Conservation (phyloP, 1,140 invertebrate genomes). For the Acromyrmex echinatior region DNA sequence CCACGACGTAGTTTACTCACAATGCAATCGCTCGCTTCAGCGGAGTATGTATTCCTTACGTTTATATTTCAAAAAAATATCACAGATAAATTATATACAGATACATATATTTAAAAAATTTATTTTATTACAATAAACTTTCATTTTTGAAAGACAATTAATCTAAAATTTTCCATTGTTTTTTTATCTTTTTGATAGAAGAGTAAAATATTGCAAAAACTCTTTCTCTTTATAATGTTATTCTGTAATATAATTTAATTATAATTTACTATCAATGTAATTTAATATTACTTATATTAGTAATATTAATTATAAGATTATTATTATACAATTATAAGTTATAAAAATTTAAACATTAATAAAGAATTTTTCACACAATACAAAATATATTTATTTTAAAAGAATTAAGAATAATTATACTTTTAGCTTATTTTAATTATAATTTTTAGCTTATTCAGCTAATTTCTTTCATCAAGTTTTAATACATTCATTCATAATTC, state of each 20-base stretch:
- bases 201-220: background rate
- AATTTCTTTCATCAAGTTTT: background rate
- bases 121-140: no score
- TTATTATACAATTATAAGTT: background rate
- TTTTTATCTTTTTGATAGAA: background rate
- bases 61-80: no score
- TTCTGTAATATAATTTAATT: background rate
- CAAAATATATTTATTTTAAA: background rate
- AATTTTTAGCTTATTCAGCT: background rate
- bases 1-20: slow-evolving; percentile 67
- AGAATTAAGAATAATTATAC: background rate
- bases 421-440: background rate
- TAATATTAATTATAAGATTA: background rate
- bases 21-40: slow-evolving; percentile 63
- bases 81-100: no score
- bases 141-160: background rate
- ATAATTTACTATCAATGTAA: background rate
- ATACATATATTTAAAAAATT: no score
- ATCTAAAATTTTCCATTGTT: background rate
- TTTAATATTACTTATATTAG: background rate
- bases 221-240: background rate
- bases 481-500: background rate
- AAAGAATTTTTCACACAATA: background rate
- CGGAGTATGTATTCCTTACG: slow-evolving; percentile 56
- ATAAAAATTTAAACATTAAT: background rate